A percentile compares a stretch with the other conserved stretches of the same genome.
These are phyloP conservation scores for Standfussiana lucernea DNA, from an alignment of 2,888 invertebrate genomes.

Conservation along the genomic window DNA sequence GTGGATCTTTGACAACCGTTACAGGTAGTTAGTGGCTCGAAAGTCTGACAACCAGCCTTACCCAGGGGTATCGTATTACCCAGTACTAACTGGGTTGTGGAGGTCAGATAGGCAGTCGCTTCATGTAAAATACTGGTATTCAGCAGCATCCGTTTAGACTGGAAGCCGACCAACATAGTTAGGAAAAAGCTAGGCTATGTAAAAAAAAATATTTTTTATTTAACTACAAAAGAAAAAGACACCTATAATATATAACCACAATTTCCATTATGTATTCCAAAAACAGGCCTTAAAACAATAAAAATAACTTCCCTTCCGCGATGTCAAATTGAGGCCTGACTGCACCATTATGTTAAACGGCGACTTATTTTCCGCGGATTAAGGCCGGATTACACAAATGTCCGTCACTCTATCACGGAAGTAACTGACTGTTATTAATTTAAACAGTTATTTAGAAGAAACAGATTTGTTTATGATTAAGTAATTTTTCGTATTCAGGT, in stretches of 20 bases:
- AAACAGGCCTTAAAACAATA: slow-evolving; percentile 22
- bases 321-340: slow-evolving; percentile 33
- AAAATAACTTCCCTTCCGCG: slow-evolving; percentile 14
- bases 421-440: slow-evolving; percentile 28
- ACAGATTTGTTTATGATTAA: neutral
- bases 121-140: too few relatives aligned
- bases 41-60: neutral
- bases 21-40: too few relatives aligned
- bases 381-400: slow-evolving; percentile 63
- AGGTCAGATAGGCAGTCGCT: neutral
- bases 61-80: neutral
- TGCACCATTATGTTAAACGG: slow-evolving; percentile 57
- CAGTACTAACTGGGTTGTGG: neutral
- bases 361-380: slow-evolving; percentile 63
- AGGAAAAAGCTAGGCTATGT: neutral
- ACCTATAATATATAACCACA: too few relatives aligned
- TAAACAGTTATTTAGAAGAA: slow-evolving; percentile 15
- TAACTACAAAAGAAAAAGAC: neutral
- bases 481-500: neutral
- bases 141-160: neutral
- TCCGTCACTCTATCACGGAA: slow-evolving; percentile 44
- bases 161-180: neutral
- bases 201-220: neutral
- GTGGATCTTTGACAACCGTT: neutral
- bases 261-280: neutral